Base-by-base conservation (phyloP, 2,797 vertebrate genomes). In the Lerista edwardsae region DNA sequence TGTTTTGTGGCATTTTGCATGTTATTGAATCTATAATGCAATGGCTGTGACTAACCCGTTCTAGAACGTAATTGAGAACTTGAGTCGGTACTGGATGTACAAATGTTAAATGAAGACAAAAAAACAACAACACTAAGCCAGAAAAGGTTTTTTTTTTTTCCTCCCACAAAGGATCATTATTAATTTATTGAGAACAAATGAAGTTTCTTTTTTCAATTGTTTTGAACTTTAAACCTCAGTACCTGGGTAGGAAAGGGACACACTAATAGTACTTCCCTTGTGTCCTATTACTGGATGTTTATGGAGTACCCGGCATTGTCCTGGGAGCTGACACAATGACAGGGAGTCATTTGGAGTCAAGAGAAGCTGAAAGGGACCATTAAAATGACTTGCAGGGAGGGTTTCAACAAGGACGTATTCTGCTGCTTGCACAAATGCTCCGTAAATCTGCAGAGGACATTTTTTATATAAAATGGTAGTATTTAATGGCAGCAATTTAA, bases 201-300 rank as follows among this genome's bases (percentile, higher is more conserved):
- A 96, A 96, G 89, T 96, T 96, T 95, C 94, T 95, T 95, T 92
- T 91, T 93, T 95, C 84, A 59, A 93, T 96, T 96, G 92, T 96
- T 96, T 95, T 96, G 96, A 96, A 96, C 95, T 95, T 95, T 96
- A 96, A 95, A 96, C 96, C 95, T 95, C 86, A 80, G 77, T 95
- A 94, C 93, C 95, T 90, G 29, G 51, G 87, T 94, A 95, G 95
- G 94, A 95, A 88, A 95, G 95, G 95, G 95, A 94, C 94, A 95
- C 82, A 90, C 93, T 95, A 95, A 95, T 95, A 95, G 94, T 90
- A 84, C 94, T 94, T 97, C 96, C 96, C 96, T 92, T 92, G 96
- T 96, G 96, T 95, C 96, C 96, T 96, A 97, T 97, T 97, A 97
- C 94, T 94, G 94, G 91, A 95, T 96, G 95, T 96, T 96, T 96